Evolutionary conservation across 2,888 invertebrate species (phyloP), one percentile per base, ranked within the genome.

Genomic region (Leucophenga maculata): DNA sequence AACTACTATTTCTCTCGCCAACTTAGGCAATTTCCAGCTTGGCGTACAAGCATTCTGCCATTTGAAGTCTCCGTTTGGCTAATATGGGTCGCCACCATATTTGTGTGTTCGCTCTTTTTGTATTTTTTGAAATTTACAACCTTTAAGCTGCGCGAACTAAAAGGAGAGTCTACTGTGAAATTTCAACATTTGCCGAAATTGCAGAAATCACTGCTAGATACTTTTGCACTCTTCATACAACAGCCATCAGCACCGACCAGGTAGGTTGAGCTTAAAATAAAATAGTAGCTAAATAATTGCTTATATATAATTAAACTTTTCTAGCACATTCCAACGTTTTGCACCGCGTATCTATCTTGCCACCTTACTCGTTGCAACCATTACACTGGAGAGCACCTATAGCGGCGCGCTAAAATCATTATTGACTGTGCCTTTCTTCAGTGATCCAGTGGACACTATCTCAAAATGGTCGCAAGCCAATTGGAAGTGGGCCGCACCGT

Each of bases 401-500:
- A 87, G 87, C 69, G 88, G 88, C 0, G 86, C 86, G 62, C 68
- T 88, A 0, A 88, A 88, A 74, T 87, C 88, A 0, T 60, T 88
- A 65, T 74, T 88, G 1, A 87, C 88, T 0, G 78, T 86, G 26
- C 88, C 88, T 1, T 69, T 85, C 1, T 86, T 83, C 64, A 80
- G 75, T 0, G 80, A 84, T 4, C 86, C 86, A 0, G 81, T 87
- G 22, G 86, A 88, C 62, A 86, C 83, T 0, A 80, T 85, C 3
- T 73, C 74, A 0, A 87, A 88, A 71, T 88, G 87, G 79, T 80
- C 87, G 0, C 55, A 76, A 1, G 76, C 78, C 1, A 68, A 74
- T 14, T 87, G 87, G 85, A 85, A 86, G 59, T 88, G 88, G 88
- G 81, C 82, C 3, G 88, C 87, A 2, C 88, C 88, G 0, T 85